Base-by-base conservation (phyloP, 2,797 vertebrate genomes). In the Artibeus jamaicensis region DNA sequence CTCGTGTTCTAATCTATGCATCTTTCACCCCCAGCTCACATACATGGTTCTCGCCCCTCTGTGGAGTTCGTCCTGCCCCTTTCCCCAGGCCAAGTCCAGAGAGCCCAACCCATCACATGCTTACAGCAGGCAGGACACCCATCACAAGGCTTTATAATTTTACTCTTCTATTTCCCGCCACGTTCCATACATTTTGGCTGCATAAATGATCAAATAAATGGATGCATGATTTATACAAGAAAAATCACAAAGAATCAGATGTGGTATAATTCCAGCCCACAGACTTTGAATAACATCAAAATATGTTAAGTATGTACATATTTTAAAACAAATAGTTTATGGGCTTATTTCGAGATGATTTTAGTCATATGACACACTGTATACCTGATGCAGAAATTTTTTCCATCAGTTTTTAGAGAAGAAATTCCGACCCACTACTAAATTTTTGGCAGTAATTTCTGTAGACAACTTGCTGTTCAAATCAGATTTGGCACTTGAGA, bases 401-500 rank as follows among this genome's bases (percentile, higher is more conserved):
- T 88, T 94, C 48, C 68, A 22, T 89, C 50, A 96, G 53, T 93
- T 96, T 85, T 89, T 68, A 92, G 26, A 92, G 50, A 97, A 96
- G 77, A 94, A 94, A 94, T 97, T 94, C 74, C 95, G 88, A 95
- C 74, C 39, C 74, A 93, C 65, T 55, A 81, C 50, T 96, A 96
- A 71, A 93, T 16, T 65, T 78, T 97, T 96, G 93, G 96, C 92
- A 96, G 85, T 32, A 79, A 86, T 96, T 93, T 92, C 85, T 93
- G 34, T 93, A 86, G 97, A 90, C 59, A 96, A 68, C 82, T 97
- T 89, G 34, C 55, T 71, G n/a, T 93, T 94, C 96, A 91, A 94
- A 97, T 97, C 90, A 96, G 88, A 96, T 96, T 91, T 97, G 96
- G 93, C 96, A 67, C 86, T 67, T 16, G 32, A 94, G 73, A 92